Evolutionary conservation across 1,140 invertebrate genomes (phyloP), one percentile per base, ranked within the genome.

Genomic region (Drosophila baimaii): DNA sequence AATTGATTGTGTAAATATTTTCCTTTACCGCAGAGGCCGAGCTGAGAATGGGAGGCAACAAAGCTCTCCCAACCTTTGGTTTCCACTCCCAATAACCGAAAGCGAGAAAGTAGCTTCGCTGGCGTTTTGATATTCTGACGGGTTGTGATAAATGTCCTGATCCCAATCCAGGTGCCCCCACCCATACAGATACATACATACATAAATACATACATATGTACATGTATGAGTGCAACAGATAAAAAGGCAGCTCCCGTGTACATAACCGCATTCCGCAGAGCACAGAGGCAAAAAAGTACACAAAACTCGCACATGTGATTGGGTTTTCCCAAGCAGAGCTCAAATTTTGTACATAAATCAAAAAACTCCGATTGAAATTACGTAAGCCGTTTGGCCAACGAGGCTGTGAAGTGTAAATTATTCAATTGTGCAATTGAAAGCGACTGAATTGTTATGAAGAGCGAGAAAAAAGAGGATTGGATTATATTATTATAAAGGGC

Each of bases 1-100:
- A 88, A 88, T 88, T 88, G 83, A 88, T 82, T 88, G 83, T 77
- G 79, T 71, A 88, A 88, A 88, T 83, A 88, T 82, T 88, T 82
- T 77, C 59, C 62, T 82, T 79, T 39, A 27, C 46, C 74, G 44
- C 63, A 75, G 54, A 61, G 35, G 25, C 54, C 29, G 49, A 64
- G 41, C 23, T 58, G 31, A 44, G 25, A 51, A 31, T 15, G 21
- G 12, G 31, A 52, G 12, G 37, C 29, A 31, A 44, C 29, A 46
- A 66, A 41, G 27, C 37, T n/a, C 17, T 37, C 23, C 7, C 23
- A 19, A 21, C 27, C 58, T 61, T 17, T 46, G 19, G 21, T 15
- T n/a, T 21, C 3, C 17, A 33, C 12, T 35, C 58, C 46, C 62
- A 44, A 44, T 13, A 39, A 19, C 41, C n/a, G 52, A 56, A 57